Evolutionary conservation across 2,888 invertebrate genomes (phyloP).

Genomic region (Epinotia nisella): DNA sequence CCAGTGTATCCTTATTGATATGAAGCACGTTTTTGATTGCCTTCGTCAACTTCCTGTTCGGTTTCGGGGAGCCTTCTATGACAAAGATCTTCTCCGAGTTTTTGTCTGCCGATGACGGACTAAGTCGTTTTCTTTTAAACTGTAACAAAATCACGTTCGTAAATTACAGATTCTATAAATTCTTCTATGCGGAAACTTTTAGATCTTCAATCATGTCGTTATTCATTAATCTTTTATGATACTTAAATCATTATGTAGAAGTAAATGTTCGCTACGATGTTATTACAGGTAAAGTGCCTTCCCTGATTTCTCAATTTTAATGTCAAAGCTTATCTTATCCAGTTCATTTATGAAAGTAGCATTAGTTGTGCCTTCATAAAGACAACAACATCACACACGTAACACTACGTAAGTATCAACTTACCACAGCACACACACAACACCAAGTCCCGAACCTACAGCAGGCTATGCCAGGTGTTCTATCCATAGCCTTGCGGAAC

Average conservation of each 20-base stretch:
- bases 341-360: too few species aligned
- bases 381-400: too few species aligned
- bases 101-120: constrained; percentile 57
- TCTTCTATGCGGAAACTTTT: too few species aligned
- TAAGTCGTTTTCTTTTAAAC: constrained; percentile 58
- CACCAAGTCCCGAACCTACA: constrained; percentile 78
- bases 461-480: constrained; percentile 78
- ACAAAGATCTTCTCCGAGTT: constrained; percentile 75
- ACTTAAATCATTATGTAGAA: too few species aligned
- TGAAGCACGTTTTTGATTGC: constrained; percentile 72
- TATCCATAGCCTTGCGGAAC: constrained; percentile 87
- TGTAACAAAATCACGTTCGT: constrained; percentile 50
- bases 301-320: too few species aligned
- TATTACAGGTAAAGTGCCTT: too few species aligned
- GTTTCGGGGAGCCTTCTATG: constrained; percentile 68
- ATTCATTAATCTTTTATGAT: too few species aligned
- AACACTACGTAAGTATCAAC: constrained; percentile 27
- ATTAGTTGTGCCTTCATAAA: too few species aligned
- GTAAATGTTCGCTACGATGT: too few species aligned
- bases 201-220: too few species aligned
- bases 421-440: constrained; percentile 67
- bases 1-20: constrained; percentile 72
- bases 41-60: constrained; percentile 65
- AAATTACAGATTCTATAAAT: not conserved
- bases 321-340: too few species aligned